Evolutionary conservation across 2,797 vertebrate genomes (phyloP).

Genomic region (Aplochiton taeniatus): DNA sequence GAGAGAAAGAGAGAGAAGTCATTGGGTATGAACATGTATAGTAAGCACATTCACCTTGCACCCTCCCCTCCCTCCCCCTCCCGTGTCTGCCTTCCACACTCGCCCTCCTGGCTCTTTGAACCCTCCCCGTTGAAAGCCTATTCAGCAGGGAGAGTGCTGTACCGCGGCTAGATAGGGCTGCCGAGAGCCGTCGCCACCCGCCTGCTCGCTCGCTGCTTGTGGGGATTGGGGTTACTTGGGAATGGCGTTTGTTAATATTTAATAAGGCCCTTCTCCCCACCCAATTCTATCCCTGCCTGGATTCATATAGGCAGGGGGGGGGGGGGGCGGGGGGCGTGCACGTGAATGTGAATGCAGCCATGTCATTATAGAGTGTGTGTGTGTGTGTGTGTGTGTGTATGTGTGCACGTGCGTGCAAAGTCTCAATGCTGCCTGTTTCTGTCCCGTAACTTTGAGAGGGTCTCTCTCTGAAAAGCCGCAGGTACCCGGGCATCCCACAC

Average conservation of each 20-base stretch:
- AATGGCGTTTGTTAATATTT: slow-evolving; percentile 81
- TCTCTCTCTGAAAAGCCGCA: too few species aligned
- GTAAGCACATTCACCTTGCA: slow-evolving; percentile 53
- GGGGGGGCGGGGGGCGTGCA: slow-evolving; percentile 50
- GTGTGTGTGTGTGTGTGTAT: slow-evolving; percentile 31
- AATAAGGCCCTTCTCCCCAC: slow-evolving; percentile 76
- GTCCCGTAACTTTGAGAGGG: too few species aligned
- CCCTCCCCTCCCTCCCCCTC: slow-evolving; percentile 28
- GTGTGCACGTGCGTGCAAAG: too few species aligned
- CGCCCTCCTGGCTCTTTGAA: slow-evolving; percentile 68
- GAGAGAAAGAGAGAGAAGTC: slow-evolving; percentile 48
- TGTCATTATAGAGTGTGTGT: slow-evolving; percentile 16
- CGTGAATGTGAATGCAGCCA: too few species aligned
- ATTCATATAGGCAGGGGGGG: slow-evolving; percentile 72
- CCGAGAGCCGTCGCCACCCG: slow-evolving; percentile 45
- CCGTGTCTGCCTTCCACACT: not conserved
- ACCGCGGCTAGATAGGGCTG: slow-evolving; percentile 58
- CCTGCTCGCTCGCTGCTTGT: slow-evolving; percentile 68
- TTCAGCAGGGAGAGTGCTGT: slow-evolving; percentile 68
- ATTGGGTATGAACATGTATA: slow-evolving; percentile 63
- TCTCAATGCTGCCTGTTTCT: slow-evolving; percentile 39
- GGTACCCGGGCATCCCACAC: too few species aligned
- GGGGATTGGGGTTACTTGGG: slow-evolving; percentile 75
- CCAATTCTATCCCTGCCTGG: slow-evolving; percentile 74
- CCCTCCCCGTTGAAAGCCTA: slow-evolving; percentile 67